These are phyloP conservation scores for Gobius niger DNA, from an alignment of 2,113 vertebrate genomes.

Conservation along the genomic window DNA sequence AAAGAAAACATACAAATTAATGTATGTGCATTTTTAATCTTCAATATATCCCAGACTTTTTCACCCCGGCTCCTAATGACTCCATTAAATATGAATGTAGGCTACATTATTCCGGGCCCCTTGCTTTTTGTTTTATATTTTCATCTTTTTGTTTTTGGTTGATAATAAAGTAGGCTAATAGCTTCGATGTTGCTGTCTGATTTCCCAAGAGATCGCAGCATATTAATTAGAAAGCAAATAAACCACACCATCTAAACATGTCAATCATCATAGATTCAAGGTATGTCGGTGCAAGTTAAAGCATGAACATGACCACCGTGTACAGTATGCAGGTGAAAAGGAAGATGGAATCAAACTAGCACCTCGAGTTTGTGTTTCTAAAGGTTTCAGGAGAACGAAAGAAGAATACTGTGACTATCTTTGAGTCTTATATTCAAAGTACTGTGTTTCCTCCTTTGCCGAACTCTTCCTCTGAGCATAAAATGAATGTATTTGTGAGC, in stretches of 20 bases:
- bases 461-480: neutral
- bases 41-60: neutral
- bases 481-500: neutral
- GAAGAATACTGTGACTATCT: neutral
- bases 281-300: neutral
- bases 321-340: too few relatives aligned
- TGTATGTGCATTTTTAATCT: neutral
- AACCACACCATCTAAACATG: too few relatives aligned
- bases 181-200: neutral
- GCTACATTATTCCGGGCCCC: neutral
- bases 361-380: too few relatives aligned
- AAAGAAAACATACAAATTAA: too few relatives aligned
- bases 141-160: neutral
- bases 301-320: too few relatives aligned
- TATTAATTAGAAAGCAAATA: constrained; percentile 22
- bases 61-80: neutral
- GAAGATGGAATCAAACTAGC: too few relatives aligned
- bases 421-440: neutral
- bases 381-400: too few relatives aligned
- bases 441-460: neutral
- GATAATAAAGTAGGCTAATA: neutral
- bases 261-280: neutral
- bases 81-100: neutral
- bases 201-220: constrained; percentile 20
- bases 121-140: neutral